Percentiles rank a stretch among this genome's conserved stretches.
These are phyloP conservation scores for Leptinotarsa defecta DNA, from an alignment of 1,140 invertebrate genomes.

Conservation along the genomic window DNA sequence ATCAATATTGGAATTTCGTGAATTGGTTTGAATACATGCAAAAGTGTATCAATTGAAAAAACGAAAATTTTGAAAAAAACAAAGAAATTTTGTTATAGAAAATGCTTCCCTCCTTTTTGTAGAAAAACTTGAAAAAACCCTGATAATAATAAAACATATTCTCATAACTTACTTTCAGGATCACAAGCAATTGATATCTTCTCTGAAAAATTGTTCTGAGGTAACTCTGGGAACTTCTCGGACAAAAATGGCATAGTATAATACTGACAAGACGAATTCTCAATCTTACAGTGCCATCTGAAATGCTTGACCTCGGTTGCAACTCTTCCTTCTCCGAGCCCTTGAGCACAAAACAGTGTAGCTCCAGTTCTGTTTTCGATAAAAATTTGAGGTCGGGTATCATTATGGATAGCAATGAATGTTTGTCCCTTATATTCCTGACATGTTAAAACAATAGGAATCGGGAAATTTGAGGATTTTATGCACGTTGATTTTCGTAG, in stretches of 20 bases:
- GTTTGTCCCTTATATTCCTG: slow-evolving; percentile 63
- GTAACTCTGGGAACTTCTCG: slow-evolving; percentile 54
- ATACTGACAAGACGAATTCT: slow-evolving; percentile 42
- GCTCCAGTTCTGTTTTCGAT: slow-evolving; percentile 50
- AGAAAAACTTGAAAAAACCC: too few relatives aligned
- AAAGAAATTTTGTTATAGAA: too few relatives aligned
- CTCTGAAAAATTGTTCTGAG: slow-evolving; percentile 41
- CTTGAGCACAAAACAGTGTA: slow-evolving; percentile 49
- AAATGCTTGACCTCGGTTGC: slow-evolving; percentile 49
- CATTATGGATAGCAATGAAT: slow-evolving; percentile 63
- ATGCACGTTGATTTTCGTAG: slow-evolving; percentile 57
- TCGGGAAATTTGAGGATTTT: slow-evolving; percentile 36
- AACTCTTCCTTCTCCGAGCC: slow-evolving; percentile 35
- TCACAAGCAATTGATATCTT: slow-evolving; percentile 44
- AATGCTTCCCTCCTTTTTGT: too few relatives aligned
- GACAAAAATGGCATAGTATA: slow-evolving; percentile 54
- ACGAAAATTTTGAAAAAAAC: too few relatives aligned
- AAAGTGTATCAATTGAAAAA: not conserved
- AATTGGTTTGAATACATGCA: not conserved
- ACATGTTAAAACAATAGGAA: slow-evolving; percentile 60
- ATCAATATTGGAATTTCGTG: too few relatives aligned
- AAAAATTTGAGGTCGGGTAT: slow-evolving; percentile 60
- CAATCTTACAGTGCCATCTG: slow-evolving; percentile 51
- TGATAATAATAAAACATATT: not conserved
- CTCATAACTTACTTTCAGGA: slow-evolving; percentile 36